A percentile compares a stretch with the other conserved stretches of the same genome.
phyloP scores from a whole-genome alignment of 2,888 invertebrate genomes.

The Dryomyza anilis region DNA sequence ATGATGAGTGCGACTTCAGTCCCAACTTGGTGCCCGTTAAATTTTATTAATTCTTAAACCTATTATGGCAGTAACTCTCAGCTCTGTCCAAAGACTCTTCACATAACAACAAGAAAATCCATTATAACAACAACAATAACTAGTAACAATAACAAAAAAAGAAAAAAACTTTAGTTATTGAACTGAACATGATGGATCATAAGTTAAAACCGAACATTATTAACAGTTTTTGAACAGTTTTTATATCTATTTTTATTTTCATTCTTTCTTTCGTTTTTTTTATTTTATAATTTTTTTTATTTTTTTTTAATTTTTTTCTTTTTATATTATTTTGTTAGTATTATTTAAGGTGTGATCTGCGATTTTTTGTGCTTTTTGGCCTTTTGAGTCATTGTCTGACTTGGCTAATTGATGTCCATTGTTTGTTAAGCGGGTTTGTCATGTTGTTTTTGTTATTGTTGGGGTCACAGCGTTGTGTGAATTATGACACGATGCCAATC shows the following conservation, averaged over 20 bases:
- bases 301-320: background rate
- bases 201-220: constrained; percentile 3
- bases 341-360: constrained; percentile 1
- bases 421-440: constrained; percentile 1
- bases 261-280: too few species aligned
- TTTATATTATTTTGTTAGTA: too few species aligned
- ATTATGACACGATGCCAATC: too few species aligned
- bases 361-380: background rate
- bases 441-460: background rate
- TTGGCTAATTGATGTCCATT: constrained; percentile 13
- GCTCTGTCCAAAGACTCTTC: too few species aligned
- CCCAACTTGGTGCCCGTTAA: too few species aligned
- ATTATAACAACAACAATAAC: background rate
- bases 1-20: background rate
- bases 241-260: too few species aligned
- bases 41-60: too few species aligned
- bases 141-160: background rate
- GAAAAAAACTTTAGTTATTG: background rate
- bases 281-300: background rate
- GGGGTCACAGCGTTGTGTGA: too few species aligned
- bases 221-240: too few species aligned
- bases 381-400: constrained; percentile 2
- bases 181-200: background rate
- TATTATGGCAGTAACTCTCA: too few species aligned
- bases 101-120: too few species aligned